A percentile compares a stretch with the other conserved stretches of the same genome.
Evolutionary conservation across 2,888 invertebrate genomes (phyloP).

Genomic region (Xestia xanthographa): DNA sequence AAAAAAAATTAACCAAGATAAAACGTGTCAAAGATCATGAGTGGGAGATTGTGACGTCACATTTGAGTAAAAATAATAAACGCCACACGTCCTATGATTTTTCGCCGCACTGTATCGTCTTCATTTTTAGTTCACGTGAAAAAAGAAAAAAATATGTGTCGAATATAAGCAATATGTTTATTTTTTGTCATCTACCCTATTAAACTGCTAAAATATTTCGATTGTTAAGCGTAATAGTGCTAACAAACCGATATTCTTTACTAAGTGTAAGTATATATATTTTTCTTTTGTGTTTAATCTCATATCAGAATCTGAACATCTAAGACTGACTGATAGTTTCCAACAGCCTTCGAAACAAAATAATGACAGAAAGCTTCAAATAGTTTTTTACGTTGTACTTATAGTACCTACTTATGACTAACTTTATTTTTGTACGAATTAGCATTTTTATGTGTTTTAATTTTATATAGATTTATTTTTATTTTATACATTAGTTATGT

Average conservation of each 20-base stretch:
- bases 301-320: slow-evolving; percentile 25
- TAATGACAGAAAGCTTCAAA: slow-evolving; percentile 17
- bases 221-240: not conserved
- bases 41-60: too few relatives aligned
- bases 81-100: too few relatives aligned
- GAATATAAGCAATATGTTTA: too few relatives aligned
- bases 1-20: too few relatives aligned
- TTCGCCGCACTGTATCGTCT: too few relatives aligned
- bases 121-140: too few relatives aligned
- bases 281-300: not conserved
- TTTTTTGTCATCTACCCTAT: not conserved
- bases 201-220: not conserved
- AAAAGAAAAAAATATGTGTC: too few relatives aligned
- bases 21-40: too few relatives aligned
- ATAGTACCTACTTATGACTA: slow-evolving; percentile 39
- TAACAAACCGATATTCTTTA: not conserved
- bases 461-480: slow-evolving; percentile 21
- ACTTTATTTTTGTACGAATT: slow-evolving; percentile 44
- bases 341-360: not conserved
- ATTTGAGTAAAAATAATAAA: too few relatives aligned
- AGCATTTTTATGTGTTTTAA: slow-evolving; percentile 22
- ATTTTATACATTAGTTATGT: slow-evolving; percentile 6
- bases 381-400: slow-evolving; percentile 44
- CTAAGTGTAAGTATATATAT: too few relatives aligned
- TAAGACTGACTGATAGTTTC: slow-evolving; percentile 26